Conservation (phyloP, 2,797 vertebrate genomes). For the Echeneis naucrates region DNA sequence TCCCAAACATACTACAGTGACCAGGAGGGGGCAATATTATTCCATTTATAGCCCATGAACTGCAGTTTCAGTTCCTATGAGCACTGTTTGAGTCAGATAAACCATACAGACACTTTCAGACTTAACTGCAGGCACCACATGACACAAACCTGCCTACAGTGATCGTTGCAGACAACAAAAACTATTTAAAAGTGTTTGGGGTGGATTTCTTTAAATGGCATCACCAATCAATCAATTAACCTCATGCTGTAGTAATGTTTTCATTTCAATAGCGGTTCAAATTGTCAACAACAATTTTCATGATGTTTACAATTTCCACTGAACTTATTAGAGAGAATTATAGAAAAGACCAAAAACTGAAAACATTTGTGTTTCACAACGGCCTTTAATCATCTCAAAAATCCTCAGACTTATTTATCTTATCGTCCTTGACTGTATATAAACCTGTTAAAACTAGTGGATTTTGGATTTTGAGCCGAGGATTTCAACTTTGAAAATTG, state of each 20-base stretch:
- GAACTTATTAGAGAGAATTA: too few relatives aligned
- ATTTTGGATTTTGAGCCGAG: neutral
- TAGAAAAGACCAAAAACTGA: neutral
- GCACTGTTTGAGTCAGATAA: slow-evolving; percentile 3
- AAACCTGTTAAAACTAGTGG: neutral
- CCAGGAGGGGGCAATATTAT: slow-evolving; percentile 52
- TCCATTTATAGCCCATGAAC: slow-evolving; percentile 16
- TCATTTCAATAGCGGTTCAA: neutral
- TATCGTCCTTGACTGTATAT: neutral
- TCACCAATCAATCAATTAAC: neutral
- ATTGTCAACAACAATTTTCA: neutral
- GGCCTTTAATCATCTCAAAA: neutral
- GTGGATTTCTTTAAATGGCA: neutral
- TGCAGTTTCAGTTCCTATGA: neutral
- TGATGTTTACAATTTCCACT: too few relatives aligned
- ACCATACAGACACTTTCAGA: neutral
- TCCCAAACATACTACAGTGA: slow-evolving; percentile 7
- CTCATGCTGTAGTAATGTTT: neutral
- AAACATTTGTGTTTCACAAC: neutral
- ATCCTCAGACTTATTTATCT: neutral
- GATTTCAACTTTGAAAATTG: too few relatives aligned
- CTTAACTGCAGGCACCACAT: neutral
- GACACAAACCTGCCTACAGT: neutral
- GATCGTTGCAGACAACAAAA: neutral
- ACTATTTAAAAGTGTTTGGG: neutral